These are phyloP conservation scores for Trematomus bernacchii DNA, from an alignment of 2,797 vertebrate species.

Conservation along the genomic window DNA sequence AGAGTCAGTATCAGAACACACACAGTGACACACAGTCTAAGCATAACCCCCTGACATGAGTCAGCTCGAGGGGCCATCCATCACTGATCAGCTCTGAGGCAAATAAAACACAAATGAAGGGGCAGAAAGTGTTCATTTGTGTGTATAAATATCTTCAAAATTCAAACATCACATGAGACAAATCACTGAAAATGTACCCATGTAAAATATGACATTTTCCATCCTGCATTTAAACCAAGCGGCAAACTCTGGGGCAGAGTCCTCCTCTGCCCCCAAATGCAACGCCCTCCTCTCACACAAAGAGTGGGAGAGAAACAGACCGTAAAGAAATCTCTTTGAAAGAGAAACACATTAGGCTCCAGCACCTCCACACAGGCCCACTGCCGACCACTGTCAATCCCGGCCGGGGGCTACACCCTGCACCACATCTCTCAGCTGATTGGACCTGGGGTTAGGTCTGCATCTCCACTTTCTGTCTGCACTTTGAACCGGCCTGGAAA, in stretches of 20 bases:
- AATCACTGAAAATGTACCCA: too few species aligned
- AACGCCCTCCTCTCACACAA: constrained; percentile 21
- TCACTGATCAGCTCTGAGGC: not conserved
- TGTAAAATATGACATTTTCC: too few species aligned
- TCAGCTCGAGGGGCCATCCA: not conserved
- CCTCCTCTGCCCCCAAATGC: constrained; percentile 30
- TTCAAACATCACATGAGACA: too few species aligned
- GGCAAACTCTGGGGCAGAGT: not conserved
- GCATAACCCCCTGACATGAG: not conserved
- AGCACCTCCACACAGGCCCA: constrained; percentile 32
- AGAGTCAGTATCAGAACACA: constrained; percentile 1
- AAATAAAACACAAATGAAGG: too few species aligned
- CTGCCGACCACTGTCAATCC: constrained; percentile 23
- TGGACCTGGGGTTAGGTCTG: not conserved
- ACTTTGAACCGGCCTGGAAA: constrained; percentile 14
- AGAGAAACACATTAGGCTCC: constrained; percentile 49
- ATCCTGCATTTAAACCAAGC: too few species aligned
- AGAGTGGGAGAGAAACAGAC: constrained; percentile 61
- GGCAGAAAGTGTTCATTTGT: too few species aligned
- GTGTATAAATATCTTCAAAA: too few species aligned
- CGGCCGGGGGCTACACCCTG: not conserved
- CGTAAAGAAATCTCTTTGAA: constrained; percentile 66
- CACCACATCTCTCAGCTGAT: not conserved
- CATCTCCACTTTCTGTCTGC: not conserved
- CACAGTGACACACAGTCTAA: not conserved